Conservation (phyloP, 2,113 vertebrate species). For the Gobio gobio region DNA sequence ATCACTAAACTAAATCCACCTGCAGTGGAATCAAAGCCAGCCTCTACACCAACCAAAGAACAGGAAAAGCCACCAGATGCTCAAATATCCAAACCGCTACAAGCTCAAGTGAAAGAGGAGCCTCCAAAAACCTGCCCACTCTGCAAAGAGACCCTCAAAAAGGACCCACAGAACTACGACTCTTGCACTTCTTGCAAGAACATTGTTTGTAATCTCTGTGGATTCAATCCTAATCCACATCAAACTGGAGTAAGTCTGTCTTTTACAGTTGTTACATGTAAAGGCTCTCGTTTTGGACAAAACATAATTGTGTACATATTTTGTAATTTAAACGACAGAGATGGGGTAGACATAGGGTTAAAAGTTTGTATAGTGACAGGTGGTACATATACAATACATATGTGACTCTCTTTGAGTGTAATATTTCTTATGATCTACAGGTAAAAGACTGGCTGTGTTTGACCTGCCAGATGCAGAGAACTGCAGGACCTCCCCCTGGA, state of each 20-base stretch:
- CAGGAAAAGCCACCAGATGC: conserved; percentile 57
- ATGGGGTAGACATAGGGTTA: not conserved
- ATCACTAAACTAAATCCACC: not conserved
- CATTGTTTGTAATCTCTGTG: conserved; percentile 91
- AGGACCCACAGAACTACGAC: conserved; percentile 84
- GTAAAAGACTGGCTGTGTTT: conserved; percentile 91
- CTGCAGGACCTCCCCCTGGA: conserved; percentile 48
- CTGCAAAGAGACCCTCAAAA: conserved; percentile 86
- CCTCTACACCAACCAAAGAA: conserved; percentile 57
- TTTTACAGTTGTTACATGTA: not conserved
- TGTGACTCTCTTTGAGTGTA: not conserved
- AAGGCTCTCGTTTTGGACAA: not conserved
- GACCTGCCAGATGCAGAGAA: conserved; percentile 89
- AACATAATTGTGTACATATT: not conserved
- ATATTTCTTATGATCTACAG: conserved; percentile 54
- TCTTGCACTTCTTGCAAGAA: conserved; percentile 90
- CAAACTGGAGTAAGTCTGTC: conserved; percentile 50
- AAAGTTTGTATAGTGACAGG: not conserved
- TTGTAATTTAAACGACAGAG: not conserved
- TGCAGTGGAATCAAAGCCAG: not conserved
- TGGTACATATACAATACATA: not conserved
- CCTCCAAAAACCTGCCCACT: conserved; percentile 82
- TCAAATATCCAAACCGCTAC: conserved; percentile 51
- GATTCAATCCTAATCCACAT: conserved; percentile 84
- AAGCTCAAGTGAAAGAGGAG: conserved; percentile 61